Conservation (phyloP, 2,888 invertebrate species). For the Pseudococcus longispinus region DNA sequence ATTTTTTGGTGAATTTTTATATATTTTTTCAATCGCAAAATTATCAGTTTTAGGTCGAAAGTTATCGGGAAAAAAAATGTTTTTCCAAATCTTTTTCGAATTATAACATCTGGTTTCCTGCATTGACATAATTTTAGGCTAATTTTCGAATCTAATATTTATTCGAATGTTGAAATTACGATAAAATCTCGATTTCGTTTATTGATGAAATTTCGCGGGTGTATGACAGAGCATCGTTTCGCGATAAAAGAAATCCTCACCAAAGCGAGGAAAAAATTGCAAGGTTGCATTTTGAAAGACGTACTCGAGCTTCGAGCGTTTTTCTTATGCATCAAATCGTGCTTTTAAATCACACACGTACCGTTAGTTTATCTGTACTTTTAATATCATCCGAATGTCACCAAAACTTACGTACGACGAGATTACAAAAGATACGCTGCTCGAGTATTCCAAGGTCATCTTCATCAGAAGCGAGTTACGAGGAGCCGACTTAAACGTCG, state of each 20-base stretch:
- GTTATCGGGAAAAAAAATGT: too few relatives aligned
- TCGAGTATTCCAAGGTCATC: neutral
- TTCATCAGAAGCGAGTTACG: neutral
- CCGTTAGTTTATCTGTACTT: neutral
- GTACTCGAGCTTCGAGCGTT: neutral
- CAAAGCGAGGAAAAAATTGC: neutral
- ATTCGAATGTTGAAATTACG: too few relatives aligned
- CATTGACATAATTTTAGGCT: too few relatives aligned
- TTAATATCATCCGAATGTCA: neutral
- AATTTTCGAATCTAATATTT: too few relatives aligned
- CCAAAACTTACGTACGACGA: neutral
- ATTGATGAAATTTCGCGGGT: neutral
- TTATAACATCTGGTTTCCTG: too few relatives aligned
- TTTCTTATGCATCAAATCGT: neutral
- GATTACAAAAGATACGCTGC: neutral
- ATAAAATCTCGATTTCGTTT: too few relatives aligned
- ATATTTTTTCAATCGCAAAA: too few relatives aligned
- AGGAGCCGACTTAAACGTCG: neutral
- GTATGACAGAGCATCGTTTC: neutral
- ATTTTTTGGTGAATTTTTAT: too few relatives aligned
- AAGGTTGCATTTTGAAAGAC: neutral
- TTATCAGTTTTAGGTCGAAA: too few relatives aligned
- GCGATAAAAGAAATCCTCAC: neutral
- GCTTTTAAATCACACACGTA: neutral
- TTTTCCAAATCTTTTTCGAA: too few relatives aligned